phyloP scores from a whole-genome alignment of 2,797 vertebrate genomes.

The Synanceia verrucosa region DNA sequence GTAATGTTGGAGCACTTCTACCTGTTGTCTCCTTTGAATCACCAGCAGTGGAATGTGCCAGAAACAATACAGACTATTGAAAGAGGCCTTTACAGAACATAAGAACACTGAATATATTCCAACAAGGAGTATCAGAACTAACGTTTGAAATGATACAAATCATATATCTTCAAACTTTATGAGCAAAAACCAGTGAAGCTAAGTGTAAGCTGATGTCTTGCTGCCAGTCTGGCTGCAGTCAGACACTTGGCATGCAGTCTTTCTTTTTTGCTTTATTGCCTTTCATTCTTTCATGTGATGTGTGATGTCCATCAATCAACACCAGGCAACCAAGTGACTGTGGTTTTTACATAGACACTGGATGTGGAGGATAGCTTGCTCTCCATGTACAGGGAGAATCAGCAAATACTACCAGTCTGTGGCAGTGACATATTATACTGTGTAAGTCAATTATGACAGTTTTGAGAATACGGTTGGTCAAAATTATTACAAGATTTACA shows the following conservation, averaged over 20 bases:
- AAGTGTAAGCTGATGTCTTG: background rate
- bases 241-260: background rate
- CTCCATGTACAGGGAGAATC: background rate
- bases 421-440: background rate
- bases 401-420: background rate
- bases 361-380: background rate
- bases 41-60: background rate
- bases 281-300: conserved; percentile 4
- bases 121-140: background rate
- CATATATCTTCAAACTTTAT: background rate
- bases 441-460: background rate
- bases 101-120: background rate
- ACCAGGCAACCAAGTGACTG: background rate
- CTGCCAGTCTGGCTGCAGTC: background rate
- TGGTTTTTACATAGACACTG: background rate
- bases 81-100: background rate
- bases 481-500: background rate
- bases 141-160: background rate
- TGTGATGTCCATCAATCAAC: conserved; percentile 2
- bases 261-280: background rate
- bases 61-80: background rate
- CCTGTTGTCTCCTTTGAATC: background rate
- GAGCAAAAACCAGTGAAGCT: background rate
- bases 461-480: background rate
- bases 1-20: background rate